Evolutionary conservation across 2,888 invertebrate genomes (phyloP).

Genomic region (Strigamia crassipes): DNA sequence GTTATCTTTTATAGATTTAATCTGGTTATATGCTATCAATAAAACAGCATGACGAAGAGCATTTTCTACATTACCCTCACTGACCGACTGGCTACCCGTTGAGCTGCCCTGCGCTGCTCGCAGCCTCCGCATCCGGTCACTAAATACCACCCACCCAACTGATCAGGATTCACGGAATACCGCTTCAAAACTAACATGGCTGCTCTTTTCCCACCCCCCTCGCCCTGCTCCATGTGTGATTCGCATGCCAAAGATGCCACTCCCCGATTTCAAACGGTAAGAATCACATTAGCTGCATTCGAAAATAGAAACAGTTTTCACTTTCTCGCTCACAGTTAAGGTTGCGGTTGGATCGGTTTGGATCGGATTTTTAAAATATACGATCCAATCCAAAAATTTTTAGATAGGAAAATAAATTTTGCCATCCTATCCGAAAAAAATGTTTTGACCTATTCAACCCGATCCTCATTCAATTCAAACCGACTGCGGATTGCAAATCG

Average conservation of each 20-base stretch:
- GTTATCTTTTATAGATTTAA: conserved; percentile 7
- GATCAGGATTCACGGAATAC: conserved; percentile 31
- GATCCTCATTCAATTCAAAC: too few relatives aligned
- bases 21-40: background rate
- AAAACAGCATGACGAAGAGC: conserved; percentile 6
- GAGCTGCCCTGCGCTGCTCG: conserved; percentile 13
- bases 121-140: conserved; percentile 36
- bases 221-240: background rate
- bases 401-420: too few relatives aligned
- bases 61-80: conserved; percentile 23
- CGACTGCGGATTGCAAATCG: too few relatives aligned
- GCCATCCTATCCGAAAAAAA: too few relatives aligned
- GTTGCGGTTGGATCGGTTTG: too few relatives aligned
- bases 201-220: conserved; percentile 4
- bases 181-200: conserved; percentile 30
- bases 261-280: conserved; percentile 7
- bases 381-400: too few relatives aligned
- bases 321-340: too few relatives aligned
- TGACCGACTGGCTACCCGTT: background rate
- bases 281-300: background rate
- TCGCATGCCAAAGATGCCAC: conserved; percentile 28
- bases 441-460: too few relatives aligned
- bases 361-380: too few relatives aligned
- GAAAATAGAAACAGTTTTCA: background rate
- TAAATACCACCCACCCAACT: conserved; percentile 40